These are phyloP conservation scores for Xyliphius kryptos DNA, from an alignment of 2,113 vertebrate genomes.

Conservation along the genomic window DNA sequence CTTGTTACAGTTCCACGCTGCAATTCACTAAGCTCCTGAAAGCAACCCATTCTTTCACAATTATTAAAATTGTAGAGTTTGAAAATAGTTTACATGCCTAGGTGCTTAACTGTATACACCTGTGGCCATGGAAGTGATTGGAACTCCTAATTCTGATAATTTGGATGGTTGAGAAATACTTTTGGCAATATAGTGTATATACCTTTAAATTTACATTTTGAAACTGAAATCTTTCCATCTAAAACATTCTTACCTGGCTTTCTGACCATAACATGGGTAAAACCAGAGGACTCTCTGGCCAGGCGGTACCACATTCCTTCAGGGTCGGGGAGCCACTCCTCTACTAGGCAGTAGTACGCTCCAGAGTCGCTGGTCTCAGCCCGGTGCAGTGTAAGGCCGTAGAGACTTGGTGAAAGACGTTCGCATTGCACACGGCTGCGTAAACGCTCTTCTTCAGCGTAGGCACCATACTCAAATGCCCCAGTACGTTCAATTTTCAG, in stretches of 20 bases:
- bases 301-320: conserved; percentile 79
- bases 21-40: too few relatives aligned
- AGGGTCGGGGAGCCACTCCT: conserved; percentile 90
- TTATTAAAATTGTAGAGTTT: too few relatives aligned
- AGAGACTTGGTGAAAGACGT: conserved; percentile 74
- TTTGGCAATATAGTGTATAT: too few relatives aligned
- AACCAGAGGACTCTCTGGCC: conserved; percentile 76
- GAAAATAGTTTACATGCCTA: too few relatives aligned
- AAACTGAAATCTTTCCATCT: not conserved
- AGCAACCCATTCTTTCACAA: too few relatives aligned
- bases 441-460: conserved; percentile 83
- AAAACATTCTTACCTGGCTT: conserved; percentile 78
- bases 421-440: conserved; percentile 83
- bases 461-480: conserved; percentile 82
- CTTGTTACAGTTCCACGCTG: too few relatives aligned
- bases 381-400: conserved; percentile 84
- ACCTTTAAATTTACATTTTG: too few relatives aligned
- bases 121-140: too few relatives aligned
- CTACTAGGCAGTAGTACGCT: conserved; percentile 93
- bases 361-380: conserved; percentile 84
- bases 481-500: conserved; percentile 82
- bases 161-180: too few relatives aligned
- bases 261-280: conserved; percentile 78
- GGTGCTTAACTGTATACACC: too few relatives aligned
- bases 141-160: too few relatives aligned